Evolutionary conservation across 2,888 invertebrate species (phyloP).

Genomic region (Dasypogon diadema): DNA sequence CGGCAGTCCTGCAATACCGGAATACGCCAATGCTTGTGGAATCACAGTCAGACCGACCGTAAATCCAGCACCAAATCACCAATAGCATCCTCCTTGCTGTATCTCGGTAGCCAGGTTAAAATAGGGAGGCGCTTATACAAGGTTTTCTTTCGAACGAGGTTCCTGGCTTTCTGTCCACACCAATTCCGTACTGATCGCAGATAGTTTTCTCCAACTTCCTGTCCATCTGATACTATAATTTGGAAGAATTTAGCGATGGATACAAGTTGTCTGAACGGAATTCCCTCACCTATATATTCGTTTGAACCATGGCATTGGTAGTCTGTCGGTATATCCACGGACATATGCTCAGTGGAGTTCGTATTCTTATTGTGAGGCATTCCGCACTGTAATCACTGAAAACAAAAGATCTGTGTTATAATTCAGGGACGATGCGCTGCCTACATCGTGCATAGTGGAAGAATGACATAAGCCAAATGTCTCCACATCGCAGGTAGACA

Average conservation of each 20-base stretch:
- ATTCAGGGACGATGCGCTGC: too few species aligned
- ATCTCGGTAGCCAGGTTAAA: conserved; percentile 82
- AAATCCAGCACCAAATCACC: conserved; percentile 92
- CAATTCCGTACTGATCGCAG: conserved; percentile 60
- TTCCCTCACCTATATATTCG: conserved; percentile 59
- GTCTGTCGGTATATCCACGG: conserved; percentile 66
- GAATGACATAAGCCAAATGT: too few species aligned
- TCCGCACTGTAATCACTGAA: too few species aligned
- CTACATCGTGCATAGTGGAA: too few species aligned
- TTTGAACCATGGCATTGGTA: conserved; percentile 64
- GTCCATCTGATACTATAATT: too few species aligned
- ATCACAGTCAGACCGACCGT: conserved; percentile 79
- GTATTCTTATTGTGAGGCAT: not conserved
- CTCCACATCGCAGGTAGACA: too few species aligned
- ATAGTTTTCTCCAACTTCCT: conserved; percentile 54
- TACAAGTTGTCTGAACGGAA: too few species aligned
- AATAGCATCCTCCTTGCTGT: conserved; percentile 78
- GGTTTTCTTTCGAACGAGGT: conserved; percentile 76
- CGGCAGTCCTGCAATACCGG: conserved; percentile 83
- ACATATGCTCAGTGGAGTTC: conserved; percentile 61
- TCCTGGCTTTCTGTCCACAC: conserved; percentile 68
- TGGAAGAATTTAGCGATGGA: too few species aligned
- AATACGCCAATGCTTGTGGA: conserved; percentile 88
- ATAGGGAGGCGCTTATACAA: conserved; percentile 82
- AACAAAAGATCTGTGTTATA: too few species aligned